Conservation (phyloP, 2,113 vertebrate species). For the Fulica atra region DNA sequence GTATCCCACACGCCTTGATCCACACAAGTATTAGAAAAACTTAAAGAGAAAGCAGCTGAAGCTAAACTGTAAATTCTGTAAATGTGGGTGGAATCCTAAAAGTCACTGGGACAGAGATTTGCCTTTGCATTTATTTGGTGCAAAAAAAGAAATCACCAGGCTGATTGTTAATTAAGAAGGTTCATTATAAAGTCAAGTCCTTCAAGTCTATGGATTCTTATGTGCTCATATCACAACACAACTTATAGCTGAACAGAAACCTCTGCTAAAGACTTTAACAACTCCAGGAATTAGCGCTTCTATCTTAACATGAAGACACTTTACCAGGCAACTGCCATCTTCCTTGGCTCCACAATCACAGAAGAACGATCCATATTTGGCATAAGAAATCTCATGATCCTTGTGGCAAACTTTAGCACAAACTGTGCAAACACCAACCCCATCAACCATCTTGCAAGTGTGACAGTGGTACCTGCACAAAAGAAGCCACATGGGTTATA, state of each 20-base stretch:
- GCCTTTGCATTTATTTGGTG: not conserved
- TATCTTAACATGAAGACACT: slow-evolving; percentile 27
- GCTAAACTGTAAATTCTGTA: not conserved
- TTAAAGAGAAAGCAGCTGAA: not conserved
- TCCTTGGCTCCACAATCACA: slow-evolving; percentile 99
- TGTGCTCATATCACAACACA: rapidly evolving
- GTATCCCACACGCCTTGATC: not conserved
- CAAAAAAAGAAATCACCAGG: not conserved
- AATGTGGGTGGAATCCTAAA: not conserved
- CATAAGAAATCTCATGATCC: slow-evolving; percentile 99
- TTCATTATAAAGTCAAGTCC: not conserved
- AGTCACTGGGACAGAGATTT: not conserved
- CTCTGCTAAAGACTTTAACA: not conserved
- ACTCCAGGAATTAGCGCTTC: not conserved
- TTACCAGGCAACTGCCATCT: slow-evolving; percentile 98
- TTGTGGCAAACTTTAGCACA: slow-evolving; percentile 99
- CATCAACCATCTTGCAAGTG: slow-evolving; percentile 99
- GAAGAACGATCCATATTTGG: slow-evolving; percentile 99
- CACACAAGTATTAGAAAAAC: not conserved
- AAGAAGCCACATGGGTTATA: not conserved
- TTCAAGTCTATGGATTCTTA: not conserved
- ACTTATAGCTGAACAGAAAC: not conserved
- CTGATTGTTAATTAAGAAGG: not conserved
- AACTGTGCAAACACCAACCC: slow-evolving; percentile 97
- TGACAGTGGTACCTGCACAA: slow-evolving; percentile 96